These are phyloP conservation scores for pig (Sus scrofa) DNA, from an alignment of 2,113 vertebrate genomes.

Conservation along the genomic window T2T-Sscrofa CM000814.6:39800001-39800500, in stretches of 20 bases:
- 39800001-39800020: not conserved
- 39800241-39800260: slow-evolving; percentile 70
- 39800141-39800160: too few species aligned
- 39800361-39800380: not conserved
- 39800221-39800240: slow-evolving; percentile 32
- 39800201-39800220: slow-evolving; percentile 30
- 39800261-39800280: slow-evolving; percentile 63
- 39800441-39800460: slow-evolving; percentile 27
- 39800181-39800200: not conserved
- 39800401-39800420: slow-evolving; percentile 30
- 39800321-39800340: not conserved
- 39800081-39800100: not conserved
- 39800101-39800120: not conserved
- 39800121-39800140: not conserved
- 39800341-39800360: not conserved
- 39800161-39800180: too few species aligned
- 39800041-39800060: not conserved
- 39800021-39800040: not conserved
- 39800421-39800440: slow-evolving; percentile 47
- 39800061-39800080: not conserved
- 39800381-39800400: not conserved
- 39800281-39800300: not conserved
- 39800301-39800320: not conserved
- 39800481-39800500: slow-evolving; percentile 24
- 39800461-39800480: slow-evolving; percentile 38